Evolutionary conservation across 2,888 invertebrate species (phyloP), one percentile per base, ranked within the genome.

Genomic region (Glaucopsyche alexis): DNA sequence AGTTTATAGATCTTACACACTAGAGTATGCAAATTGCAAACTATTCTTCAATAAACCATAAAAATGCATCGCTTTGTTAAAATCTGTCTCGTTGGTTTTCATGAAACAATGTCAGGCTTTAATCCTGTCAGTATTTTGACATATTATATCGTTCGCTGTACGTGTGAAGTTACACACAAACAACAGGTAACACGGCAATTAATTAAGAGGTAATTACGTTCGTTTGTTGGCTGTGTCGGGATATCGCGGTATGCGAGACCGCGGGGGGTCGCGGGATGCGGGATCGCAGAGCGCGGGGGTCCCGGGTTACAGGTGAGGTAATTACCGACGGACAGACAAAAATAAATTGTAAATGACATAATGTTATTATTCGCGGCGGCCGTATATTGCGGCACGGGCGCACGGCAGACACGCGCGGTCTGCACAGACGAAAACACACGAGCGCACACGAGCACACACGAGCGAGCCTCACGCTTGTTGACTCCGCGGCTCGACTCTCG

Each of bases 121-220:
- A 60, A 60, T 66, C 40, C 66, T 42, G 40, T 66, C n/a, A 66
- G 42, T 66, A 16, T 66, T 42, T 40, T 66, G 16, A 66, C n/a
- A 66, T 16, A n/a, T 4, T 16, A n/a, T 4, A 2, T 2, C 9
- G 19, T 13, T 29, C 29, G 16, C 19, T 19, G 55, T 16, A 42
- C 42, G 66, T 40, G 42, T n/a, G 40, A 66, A 16, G 16, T 42
- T 16, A 69, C 16, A 45, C 16, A 69, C 69, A 69, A 69, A 69
- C 69, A 69, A 29, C 69, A 69, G 69, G 69, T 69, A 69, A 69
- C 49, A 45, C 47, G n/a, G n/a, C 69, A 16, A 49, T 69, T 69
- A n/a, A 69, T 69, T 29, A 69, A 14, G 47, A 69, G 7, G 69
- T 69, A 47, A 69, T 69, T 49, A 69, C 49, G 47, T 49, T 19